Percentiles rank a stretch among this genome's conserved stretches.
These are phyloP conservation scores for Zeus faber DNA, from an alignment of 2,113 vertebrate genomes.

Conservation along the genomic window DNA sequence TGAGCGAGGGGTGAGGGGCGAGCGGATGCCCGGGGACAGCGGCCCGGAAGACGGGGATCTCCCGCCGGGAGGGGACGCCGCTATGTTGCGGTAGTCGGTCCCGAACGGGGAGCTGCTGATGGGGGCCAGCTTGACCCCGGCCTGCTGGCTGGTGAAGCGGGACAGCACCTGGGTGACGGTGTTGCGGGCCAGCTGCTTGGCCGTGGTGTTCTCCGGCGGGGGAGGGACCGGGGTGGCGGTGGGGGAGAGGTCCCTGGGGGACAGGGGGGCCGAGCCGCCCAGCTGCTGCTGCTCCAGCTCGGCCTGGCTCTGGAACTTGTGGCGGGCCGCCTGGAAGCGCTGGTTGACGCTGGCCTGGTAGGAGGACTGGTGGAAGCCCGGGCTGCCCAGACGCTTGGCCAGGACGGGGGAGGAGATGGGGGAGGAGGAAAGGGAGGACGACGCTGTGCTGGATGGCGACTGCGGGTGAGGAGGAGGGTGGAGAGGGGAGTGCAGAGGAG, in stretches of 20 bases:
- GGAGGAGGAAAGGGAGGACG: slow-evolving; percentile 91
- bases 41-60: slow-evolving; percentile 81
- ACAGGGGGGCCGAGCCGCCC: slow-evolving; percentile 66
- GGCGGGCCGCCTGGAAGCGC: slow-evolving; percentile 91
- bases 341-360: slow-evolving; percentile 96
- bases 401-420: slow-evolving; percentile 93
- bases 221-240: slow-evolving; percentile 71
- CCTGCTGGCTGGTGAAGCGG: slow-evolving; percentile 92
- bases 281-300: slow-evolving; percentile 81
- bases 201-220: slow-evolving; percentile 81
- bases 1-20: slow-evolving; percentile 85
- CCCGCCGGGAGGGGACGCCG: slow-evolving; percentile 67
- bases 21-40: slow-evolving; percentile 89
- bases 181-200: slow-evolving; percentile 94
- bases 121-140: slow-evolving; percentile 75
- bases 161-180: slow-evolving; percentile 98
- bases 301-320: slow-evolving; percentile 93
- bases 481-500: slow-evolving; percentile 51
- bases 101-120: slow-evolving; percentile 93
- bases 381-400: slow-evolving; percentile 81
- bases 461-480: slow-evolving; percentile 61
- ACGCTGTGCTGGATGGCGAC: slow-evolving; percentile 86
- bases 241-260: slow-evolving; percentile 88
- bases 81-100: slow-evolving; percentile 91
- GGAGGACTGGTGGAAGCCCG: slow-evolving; percentile 85